These are phyloP conservation scores for Chesias legatella DNA, from an alignment of 2,888 invertebrate genomes.

Conservation along the genomic window DNA sequence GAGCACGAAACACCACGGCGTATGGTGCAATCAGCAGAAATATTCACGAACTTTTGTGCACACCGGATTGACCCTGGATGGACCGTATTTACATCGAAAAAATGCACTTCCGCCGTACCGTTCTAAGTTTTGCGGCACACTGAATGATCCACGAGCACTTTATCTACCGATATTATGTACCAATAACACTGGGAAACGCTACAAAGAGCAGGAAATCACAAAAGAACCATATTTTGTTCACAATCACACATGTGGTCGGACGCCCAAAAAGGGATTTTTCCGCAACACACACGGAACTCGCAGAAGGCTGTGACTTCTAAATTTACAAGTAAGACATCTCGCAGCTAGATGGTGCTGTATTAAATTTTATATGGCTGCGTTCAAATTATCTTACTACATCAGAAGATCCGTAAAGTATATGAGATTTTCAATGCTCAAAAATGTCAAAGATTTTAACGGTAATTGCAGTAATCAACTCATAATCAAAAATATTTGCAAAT, in stretches of 20 bases:
- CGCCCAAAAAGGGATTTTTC: conserved; percentile 85
- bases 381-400: conserved; percentile 37
- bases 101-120: conserved; percentile 73
- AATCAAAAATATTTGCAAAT: too few relatives aligned
- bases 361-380: conserved; percentile 42
- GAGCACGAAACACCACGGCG: conserved; percentile 45
- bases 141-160: conserved; percentile 56
- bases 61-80: conserved; percentile 75
- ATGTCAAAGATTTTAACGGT: background rate
- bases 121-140: conserved; percentile 63
- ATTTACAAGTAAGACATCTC: conserved; percentile 66
- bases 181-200: conserved; percentile 55
- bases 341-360: conserved; percentile 66
- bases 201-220: conserved; percentile 63
- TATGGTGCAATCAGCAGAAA: conserved; percentile 50
- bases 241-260: conserved; percentile 84
- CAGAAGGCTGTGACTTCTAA: conserved; percentile 78
- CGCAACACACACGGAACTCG: conserved; percentile 79
- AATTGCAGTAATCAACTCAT: too few relatives aligned
- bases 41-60: conserved; percentile 64
- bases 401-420: conserved; percentile 51
- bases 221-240: conserved; percentile 76
- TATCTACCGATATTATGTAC: conserved; percentile 53
- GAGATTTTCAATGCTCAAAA: conserved; percentile 1
- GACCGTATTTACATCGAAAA: conserved; percentile 79